Base-by-base conservation (phyloP, 2,888 invertebrate species). In the Oxytorus armatus region DNA sequence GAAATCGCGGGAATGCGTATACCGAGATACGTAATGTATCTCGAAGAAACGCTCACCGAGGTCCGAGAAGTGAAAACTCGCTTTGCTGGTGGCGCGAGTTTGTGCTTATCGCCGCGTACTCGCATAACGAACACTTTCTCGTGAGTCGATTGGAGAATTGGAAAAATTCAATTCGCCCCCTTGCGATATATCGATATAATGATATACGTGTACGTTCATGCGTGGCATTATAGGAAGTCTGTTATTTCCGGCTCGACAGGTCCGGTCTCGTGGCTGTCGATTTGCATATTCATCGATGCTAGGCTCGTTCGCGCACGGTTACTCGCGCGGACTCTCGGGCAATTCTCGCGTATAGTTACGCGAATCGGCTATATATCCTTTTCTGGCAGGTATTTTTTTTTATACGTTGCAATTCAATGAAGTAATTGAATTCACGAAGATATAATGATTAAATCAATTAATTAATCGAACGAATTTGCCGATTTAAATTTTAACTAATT, bases 401-500 rank as follows among this genome's bases (percentile, higher is more conserved):
- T n/a, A n/a, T n/a, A n/a, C n/a, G n/a, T n/a, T n/a, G n/a, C n/a
- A n/a, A n/a, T n/a, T n/a, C n/a, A n/a, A 11, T 36, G 47, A 68
- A 55, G 59, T 51, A 59, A 44, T 39, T 55, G 21, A 47, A 83
- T 77, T 85, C 84, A 73, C 81, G 83, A n/a, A 63, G 21, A 36
- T 88, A 84, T 85, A 77, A 79, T 79, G 86, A 83, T 87, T 87
- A 33, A 53, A 29, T 7, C n/a, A n/a, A 14, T 29, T n/a, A 2
- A 39, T 39, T 39, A 11, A 39, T 39, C 39, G 39, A 29, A 29
- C 16, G 39, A 39, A 39, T 11, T 3, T 1, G 1, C 10, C 10
- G 10, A 39, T 8, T 29, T 29, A 5, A 29, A 39, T 39, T 39
- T 39, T 10, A 39, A 39, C 11, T 1, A 39, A 39, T 39, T 39